Conservation (phyloP, 2,888 invertebrate genomes). For the Galerucella calmariensis region DNA sequence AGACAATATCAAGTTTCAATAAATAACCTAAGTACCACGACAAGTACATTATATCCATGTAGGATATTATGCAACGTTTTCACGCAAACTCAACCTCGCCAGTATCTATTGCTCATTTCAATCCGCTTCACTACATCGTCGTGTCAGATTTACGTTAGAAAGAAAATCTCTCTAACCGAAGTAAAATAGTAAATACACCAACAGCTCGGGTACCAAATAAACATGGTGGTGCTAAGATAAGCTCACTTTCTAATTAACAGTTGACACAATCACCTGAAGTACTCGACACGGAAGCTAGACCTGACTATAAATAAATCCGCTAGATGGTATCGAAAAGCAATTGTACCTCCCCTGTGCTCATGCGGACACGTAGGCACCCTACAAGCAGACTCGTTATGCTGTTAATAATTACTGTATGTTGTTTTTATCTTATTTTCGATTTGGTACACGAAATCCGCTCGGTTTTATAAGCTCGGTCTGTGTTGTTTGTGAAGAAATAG, state of each 20-base stretch:
- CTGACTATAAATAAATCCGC: constrained; percentile 53
- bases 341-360: constrained; percentile 50
- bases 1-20: constrained; percentile 33
- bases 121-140: constrained; percentile 18
- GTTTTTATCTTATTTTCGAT: constrained; percentile 22
- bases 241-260: constrained; percentile 58
- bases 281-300: constrained; percentile 57
- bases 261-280: constrained; percentile 60
- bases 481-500: neutral
- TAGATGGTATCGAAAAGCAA: constrained; percentile 51
- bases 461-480: neutral
- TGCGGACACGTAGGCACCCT: constrained; percentile 46
- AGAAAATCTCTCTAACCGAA: constrained; percentile 23
- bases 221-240: constrained; percentile 54
- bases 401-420: constrained; percentile 25
- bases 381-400: constrained; percentile 26
- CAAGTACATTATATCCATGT: constrained; percentile 36
- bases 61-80: constrained; percentile 46
- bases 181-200: constrained; percentile 48
- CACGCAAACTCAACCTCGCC: constrained; percentile 43
- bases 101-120: constrained; percentile 41
- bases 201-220: constrained; percentile 52
- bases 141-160: constrained; percentile 37
- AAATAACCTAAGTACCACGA: constrained; percentile 39
- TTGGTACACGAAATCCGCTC: constrained; percentile 21